These are phyloP conservation scores for Amblyjoppa fuscipennis DNA, from an alignment of 2,888 invertebrate genomes.

Conservation along the genomic window DNA sequence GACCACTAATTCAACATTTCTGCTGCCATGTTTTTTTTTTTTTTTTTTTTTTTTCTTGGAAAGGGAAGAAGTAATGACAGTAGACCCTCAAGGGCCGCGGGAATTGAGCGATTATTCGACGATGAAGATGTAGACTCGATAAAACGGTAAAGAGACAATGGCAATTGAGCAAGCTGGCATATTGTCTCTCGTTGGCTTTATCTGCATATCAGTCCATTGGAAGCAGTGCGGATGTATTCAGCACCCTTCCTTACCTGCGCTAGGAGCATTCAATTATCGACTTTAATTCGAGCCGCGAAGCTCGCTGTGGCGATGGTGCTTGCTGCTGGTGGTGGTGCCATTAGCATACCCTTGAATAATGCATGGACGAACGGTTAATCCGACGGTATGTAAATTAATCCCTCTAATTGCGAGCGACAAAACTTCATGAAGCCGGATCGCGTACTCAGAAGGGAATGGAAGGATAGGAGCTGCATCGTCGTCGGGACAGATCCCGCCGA, in stretches of 20 bases:
- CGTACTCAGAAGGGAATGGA: conserved; percentile 29
- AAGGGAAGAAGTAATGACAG: conserved; percentile 6
- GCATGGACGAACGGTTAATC: conserved; percentile 82
- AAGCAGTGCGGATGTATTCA: conserved; percentile 51
- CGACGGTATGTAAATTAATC: conserved; percentile 83
- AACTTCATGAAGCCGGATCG: conserved; percentile 73
- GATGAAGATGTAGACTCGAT: conserved; percentile 40
- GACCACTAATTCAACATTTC: conserved; percentile 30
- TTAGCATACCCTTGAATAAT: conserved; percentile 84
- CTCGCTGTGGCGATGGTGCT: conserved; percentile 20
- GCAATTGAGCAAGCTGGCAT: conserved; percentile 24
- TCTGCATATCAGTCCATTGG: conserved; percentile 11
- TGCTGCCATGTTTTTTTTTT: not conserved
- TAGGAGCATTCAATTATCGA: conserved; percentile 76
- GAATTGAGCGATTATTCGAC: conserved; percentile 31
- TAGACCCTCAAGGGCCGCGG: no score
- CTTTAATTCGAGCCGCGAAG: conserved; percentile 72
- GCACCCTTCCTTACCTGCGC: conserved; percentile 62
- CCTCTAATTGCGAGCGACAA: conserved; percentile 82
- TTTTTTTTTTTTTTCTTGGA: not conserved
- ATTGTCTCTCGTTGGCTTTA: conserved; percentile 33
- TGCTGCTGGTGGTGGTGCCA: conserved; percentile 62
- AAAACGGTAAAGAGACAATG: conserved; percentile 12
- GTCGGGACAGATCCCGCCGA: conserved; percentile 24
- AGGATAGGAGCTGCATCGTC: conserved; percentile 21